A percentile compares a stretch with the other conserved stretches of the same genome.
Conservation (phyloP, 2,888 invertebrate genomes). For the Drosophila pullipes region DNA sequence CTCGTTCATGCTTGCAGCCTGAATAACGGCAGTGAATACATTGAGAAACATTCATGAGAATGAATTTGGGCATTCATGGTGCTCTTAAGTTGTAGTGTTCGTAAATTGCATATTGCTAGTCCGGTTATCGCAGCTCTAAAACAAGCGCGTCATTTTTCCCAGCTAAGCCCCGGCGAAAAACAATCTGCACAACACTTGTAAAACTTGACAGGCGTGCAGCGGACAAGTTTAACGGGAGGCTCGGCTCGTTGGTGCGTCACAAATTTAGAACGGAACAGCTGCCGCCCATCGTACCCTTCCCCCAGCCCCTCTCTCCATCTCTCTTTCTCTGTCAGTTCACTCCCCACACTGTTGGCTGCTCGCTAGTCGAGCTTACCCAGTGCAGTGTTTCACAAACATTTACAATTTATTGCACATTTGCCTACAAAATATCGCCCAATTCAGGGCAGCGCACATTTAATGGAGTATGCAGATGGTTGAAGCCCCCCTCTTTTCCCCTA, state of each 20-base stretch:
- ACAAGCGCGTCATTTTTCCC: constrained; percentile 55
- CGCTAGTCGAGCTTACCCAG: background rate
- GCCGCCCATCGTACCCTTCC: constrained; percentile 30
- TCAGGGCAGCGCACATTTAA: constrained; percentile 65
- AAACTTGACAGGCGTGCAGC: constrained; percentile 79
- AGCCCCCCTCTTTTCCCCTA: background rate
- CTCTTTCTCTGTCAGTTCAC: background rate
- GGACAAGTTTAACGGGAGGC: constrained; percentile 73
- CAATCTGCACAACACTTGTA: constrained; percentile 77
- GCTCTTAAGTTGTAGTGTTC: constrained; percentile 5
- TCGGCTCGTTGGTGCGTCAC: constrained; percentile 56
- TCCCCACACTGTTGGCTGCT: background rate
- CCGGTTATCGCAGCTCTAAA: constrained; percentile 64
- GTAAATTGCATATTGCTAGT: constrained; percentile 66
- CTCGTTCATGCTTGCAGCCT: background rate
- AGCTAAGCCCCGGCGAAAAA: constrained; percentile 59
- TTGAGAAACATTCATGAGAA: background rate
- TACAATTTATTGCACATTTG: constrained; percentile 82
- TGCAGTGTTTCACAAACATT: constrained; percentile 70
- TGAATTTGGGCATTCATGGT: constrained; percentile 18
- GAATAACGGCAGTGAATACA: background rate
- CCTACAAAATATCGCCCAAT: constrained; percentile 81
- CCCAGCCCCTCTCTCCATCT: background rate
- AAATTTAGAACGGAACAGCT: constrained; percentile 61
- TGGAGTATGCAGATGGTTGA: constrained; percentile 64